Evolutionary conservation across 1,140 invertebrate species (phyloP), one percentile per base, ranked within the genome.

Genomic region (Galendromus occidentalis): DNA sequence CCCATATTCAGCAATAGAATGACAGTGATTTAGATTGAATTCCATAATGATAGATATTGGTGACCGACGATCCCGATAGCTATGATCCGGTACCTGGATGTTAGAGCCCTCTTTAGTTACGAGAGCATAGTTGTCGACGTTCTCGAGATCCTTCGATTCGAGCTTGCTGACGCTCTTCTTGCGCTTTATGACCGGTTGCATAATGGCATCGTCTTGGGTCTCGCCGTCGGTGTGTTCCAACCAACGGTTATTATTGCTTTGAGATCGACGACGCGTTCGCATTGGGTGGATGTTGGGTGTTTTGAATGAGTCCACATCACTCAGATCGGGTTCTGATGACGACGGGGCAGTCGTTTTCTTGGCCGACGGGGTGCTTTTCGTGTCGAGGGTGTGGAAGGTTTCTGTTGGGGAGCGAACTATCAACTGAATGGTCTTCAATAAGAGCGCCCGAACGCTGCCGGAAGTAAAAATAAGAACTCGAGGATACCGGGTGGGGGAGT

Each of bases 321-420:
- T 59, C 51, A 59, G 51, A 59, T 59, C 51, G 51, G 51, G 51
- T 33, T 59, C 51, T 12, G 51, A 59, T 17, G 51, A 29, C n/a
- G 25, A 29, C 25, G 51, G 25, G 2, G 9, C 51, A 39, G 33
- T 39, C 20, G 51, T 29, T 22, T 59, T 59, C 51, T 59, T 17
- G 14, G 25, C 51, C 1, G 25, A 17, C 12, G 51, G 2, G 25
- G 25, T 14, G 17, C 2, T 59, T 25, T 17, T 17, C 17, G 51
- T 14, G 14, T 59, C 51, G 20, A 59, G 14, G 12, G 51, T 59
- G 22, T 59, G 51, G 51, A 59, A 59, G 12, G 51, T 59, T 25
- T 59, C 51, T 59, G 51, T 9, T 4, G 33, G 20, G 20, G 25
- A 33, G n/a, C 17, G 1, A 59, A 59, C 51, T 59, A n/a, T n/a